Percentiles rank a stretch among this genome's conserved stretches.
phyloP scores from a whole-genome alignment of 2,797 vertebrate genomes.

The Lepus townsendii region DNA sequence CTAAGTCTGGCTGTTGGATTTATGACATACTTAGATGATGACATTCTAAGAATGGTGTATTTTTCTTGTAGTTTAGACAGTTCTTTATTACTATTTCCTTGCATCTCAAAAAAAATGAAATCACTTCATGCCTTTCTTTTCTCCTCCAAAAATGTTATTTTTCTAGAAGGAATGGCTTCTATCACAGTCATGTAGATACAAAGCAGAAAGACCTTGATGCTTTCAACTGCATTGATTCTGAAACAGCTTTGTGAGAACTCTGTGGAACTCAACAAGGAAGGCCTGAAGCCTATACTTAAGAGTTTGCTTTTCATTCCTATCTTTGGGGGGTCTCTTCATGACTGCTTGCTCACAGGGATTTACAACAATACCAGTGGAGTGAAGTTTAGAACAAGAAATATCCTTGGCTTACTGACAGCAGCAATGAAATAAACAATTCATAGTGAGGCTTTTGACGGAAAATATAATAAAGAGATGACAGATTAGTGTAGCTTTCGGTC shows the following conservation, averaged over 20 bases:
- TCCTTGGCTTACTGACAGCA: conserved; percentile 30
- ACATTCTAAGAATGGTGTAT: background rate
- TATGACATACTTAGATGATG: background rate
- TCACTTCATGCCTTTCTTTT: background rate
- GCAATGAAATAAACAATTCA: conserved; percentile 41
- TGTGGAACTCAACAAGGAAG: background rate
- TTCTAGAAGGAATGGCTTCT: background rate
- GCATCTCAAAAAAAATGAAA: background rate
- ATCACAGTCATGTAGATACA: background rate
- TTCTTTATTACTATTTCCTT: background rate
- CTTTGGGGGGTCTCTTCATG: background rate
- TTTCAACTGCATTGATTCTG: conserved; percentile 43
- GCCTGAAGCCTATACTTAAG: background rate
- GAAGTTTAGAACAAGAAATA: conserved; percentile 57
- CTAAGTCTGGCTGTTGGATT: background rate
- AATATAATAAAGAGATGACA: background rate
- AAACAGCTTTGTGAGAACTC: background rate
- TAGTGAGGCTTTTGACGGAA: background rate
- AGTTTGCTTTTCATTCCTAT: background rate
- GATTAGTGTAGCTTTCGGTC: background rate
- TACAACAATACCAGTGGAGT: conserved; percentile 1
- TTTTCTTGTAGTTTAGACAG: conserved; percentile 17
- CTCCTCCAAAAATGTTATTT: conserved; percentile 21
- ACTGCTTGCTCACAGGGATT: background rate
- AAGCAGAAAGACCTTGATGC: conserved; percentile 8